Evolutionary conservation across 1,140 invertebrate species (phyloP), one percentile per base, ranked within the genome.

Genomic region (Drosophila pandora): DNA sequence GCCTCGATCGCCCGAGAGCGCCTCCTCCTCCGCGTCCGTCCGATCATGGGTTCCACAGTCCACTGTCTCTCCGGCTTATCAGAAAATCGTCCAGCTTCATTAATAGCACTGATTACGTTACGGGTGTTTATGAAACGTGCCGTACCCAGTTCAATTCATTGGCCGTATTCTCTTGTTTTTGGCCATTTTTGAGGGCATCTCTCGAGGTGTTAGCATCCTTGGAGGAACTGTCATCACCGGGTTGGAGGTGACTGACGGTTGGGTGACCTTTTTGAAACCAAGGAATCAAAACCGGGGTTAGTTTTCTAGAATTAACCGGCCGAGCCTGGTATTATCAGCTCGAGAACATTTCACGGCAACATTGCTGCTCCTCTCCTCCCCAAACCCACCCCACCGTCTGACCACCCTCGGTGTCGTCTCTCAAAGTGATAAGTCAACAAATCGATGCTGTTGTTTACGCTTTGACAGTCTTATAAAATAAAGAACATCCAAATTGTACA

Each of bases 281-380:
- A 28, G 34, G 22, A 13, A 34, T 30, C 37, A 8, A 55, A 17
- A 37, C 12, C 32, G 28, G 28, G 34, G 63, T 54, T 88, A 79
- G 70, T 74, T 48, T 81, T 79, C 79, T 69, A 48, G 76, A 67
- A 52, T 63, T 64, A 54, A 73, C 83, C 62, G 64, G 71, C 48
- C 61, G 3, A 6, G 63, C 57, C 76, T 59, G 72, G 84, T 73
- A 64, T 88, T 79, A 88, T 88, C 83, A 83, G 83, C 49, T 23
- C 45, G 60, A 52, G 30, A 59, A 68, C 34, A 47, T 64, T 73
- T 48, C 22, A 23, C 45, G 59, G 45, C 58, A 54, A 56, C 30
- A 65, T 28, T 28, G 45, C 47, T 23, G 21, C 49, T 39, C 21
- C 22, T 39, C 25, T 28, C 25, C 25, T 7, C 25, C 23, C 21